These are phyloP conservation scores for Xiphorhynchus erythropygius DNA, from an alignment of 2,797 vertebrate genomes.

Conservation along the genomic window DNA sequence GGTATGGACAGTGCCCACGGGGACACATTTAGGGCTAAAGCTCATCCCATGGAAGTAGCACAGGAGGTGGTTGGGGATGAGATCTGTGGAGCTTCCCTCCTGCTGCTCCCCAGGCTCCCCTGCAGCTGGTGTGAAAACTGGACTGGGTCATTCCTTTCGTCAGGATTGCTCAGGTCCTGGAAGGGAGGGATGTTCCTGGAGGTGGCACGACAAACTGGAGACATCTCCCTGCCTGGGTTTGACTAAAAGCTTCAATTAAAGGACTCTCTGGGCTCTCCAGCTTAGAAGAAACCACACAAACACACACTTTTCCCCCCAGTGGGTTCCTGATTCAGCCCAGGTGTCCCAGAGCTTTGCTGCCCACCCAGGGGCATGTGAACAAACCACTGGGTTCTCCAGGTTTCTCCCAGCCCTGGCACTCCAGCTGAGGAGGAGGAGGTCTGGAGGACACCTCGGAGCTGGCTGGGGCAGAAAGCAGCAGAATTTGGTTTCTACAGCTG, in stretches of 20 bases:
- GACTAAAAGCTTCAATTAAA: neutral
- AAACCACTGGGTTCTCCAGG: neutral
- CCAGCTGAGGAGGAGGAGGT: neutral
- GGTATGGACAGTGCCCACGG: rapidly evolving
- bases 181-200: neutral
- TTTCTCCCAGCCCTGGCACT: rapidly evolving
- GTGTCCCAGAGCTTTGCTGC: neutral
- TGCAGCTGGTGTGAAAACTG: neutral
- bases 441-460: neutral
- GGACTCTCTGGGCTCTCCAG: neutral
- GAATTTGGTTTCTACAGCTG: neutral
- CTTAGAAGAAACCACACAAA: neutral
- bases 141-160: neutral
- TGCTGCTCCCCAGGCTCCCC: neutral
- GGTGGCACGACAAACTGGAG: neutral
- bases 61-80: neutral
- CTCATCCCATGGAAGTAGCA: rapidly evolving
- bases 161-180: no score
- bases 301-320: neutral
- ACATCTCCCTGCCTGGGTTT: neutral
- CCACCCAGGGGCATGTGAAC: neutral
- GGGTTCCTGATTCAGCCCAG: no score
- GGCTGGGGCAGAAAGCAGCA: neutral
- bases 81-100: neutral
- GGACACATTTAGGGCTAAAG: neutral